Evolutionary conservation across 2,113 vertebrate species (phyloP), one percentile per base, ranked within the genome.

Genomic region (Bambusicola thoracicus): DNA sequence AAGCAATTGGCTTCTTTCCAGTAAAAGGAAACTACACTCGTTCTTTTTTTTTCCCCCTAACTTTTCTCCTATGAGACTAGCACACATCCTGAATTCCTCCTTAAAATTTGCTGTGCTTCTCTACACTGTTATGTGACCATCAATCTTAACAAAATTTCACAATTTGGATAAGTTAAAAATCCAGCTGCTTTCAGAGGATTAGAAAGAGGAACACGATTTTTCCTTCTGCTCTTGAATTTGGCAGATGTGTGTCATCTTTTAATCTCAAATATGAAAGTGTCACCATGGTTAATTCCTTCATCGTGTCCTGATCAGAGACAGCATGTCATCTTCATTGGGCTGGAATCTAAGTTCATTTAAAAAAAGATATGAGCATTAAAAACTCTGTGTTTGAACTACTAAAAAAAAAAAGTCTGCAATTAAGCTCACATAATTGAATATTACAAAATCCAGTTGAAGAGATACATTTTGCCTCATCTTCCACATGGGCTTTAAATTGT

Each of bases 141-240:
- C 72, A 82, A 66, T 89, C 77, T 84, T 87, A 70, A 92, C 10
- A 91, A 92, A 89, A 85, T 74, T 87, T 85, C 90, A 85, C 93
- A 85, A 89, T 67, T 90, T 78, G 92, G 68, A 6, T 55, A 83
- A 87, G 55, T 85, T 63, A 88, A 91, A 94, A 81, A 93, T 80
- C 90, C 92, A 94, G 41, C 76, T 77, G 92, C 85, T 95, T 94
- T 95, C 85, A 94, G 85, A 96, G 82, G 85, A 94, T 93, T 91
- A 93, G 93, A 55, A 93, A 77, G 90, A 80, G 90, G 62, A 94
- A 94, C 93, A 90, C 83, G 56, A 81, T 67, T 93, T 69, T 87
- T 85, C 61, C 34, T 93, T 83, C 82, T 91, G 73, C 68, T 88
- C 68, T 88, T 83, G 79, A 66, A 74, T 92, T 85, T 96, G 80